Conservation (phyloP, 2,797 vertebrate species). For the Phalanger gymnotis region DNA sequence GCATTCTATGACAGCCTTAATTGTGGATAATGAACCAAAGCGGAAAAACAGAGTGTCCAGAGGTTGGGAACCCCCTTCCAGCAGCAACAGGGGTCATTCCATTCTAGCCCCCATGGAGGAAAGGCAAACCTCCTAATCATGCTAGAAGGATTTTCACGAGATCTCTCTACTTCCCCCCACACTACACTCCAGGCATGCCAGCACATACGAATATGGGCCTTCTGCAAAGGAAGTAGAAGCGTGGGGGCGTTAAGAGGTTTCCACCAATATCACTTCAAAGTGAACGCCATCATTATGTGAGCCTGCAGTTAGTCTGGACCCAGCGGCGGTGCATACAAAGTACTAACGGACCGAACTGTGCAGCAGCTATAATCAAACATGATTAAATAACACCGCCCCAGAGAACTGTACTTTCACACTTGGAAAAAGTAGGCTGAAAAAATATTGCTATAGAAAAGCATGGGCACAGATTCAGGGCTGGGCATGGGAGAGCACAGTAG, state of each 20-base stretch:
- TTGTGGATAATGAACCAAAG: not conserved
- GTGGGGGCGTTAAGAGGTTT: constrained; percentile 69
- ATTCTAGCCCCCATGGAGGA: not conserved
- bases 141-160: constrained; percentile 64
- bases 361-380: constrained; percentile 75
- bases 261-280: constrained; percentile 74
- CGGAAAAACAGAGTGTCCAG: not conserved
- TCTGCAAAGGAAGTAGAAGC: constrained; percentile 70
- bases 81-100: fast-evolving
- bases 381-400: constrained; percentile 73
- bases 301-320: not conserved
- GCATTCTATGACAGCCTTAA: not conserved
- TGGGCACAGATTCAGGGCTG: not conserved
- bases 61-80: not conserved
- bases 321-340: constrained; percentile 50
- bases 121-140: constrained; percentile 62
- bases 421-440: constrained; percentile 72
- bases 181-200: constrained; percentile 50
- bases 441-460: not conserved
- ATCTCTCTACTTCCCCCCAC: not conserved
- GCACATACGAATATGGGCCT: constrained; percentile 75
- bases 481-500: not conserved
- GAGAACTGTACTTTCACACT: constrained; percentile 59
- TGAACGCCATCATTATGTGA: constrained; percentile 69
- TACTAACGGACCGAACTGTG: constrained; percentile 64